Conservation (phyloP, 2,797 vertebrate genomes). For the Liparis tanakae region DNA sequence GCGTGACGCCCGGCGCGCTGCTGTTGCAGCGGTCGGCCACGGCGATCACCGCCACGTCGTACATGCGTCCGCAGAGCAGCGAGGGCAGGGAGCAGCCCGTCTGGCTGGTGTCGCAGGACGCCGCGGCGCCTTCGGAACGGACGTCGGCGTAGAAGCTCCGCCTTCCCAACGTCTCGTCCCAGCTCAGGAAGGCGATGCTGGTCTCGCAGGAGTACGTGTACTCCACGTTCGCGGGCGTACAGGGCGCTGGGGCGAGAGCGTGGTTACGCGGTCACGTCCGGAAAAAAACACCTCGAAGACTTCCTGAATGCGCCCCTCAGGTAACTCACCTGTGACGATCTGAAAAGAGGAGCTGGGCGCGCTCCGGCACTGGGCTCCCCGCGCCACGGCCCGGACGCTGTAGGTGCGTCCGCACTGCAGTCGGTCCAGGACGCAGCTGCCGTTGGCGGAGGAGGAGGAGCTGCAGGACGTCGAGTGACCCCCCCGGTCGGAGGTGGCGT, state of each 20-base stretch:
- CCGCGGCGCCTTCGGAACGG: conserved; percentile 41
- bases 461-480: conserved; percentile 67
- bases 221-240: conserved; percentile 70
- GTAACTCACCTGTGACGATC: conserved; percentile 72
- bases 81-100: conserved; percentile 70
- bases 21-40: conserved; percentile 79
- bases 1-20: conserved; percentile 53
- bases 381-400: conserved; percentile 51
- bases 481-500: conserved; percentile 62
- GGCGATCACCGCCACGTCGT: conserved; percentile 70
- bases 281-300: neutral
- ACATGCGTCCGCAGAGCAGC: conserved; percentile 75
- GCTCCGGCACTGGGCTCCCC: conserved; percentile 73
- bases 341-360: conserved; percentile 60
- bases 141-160: conserved; percentile 57
- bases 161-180: conserved; percentile 75
- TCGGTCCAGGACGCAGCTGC: conserved; percentile 69
- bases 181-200: conserved; percentile 69
- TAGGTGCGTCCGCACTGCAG: conserved; percentile 80
- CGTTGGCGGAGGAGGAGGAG: conserved; percentile 51
- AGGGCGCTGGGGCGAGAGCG: conserved; percentile 70
- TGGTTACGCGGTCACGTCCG: neutral
- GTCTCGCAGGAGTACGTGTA: conserved; percentile 70
- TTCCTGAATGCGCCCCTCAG: neutral
- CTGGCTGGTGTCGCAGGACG: conserved; percentile 60